Conservation (phyloP, 2,113 vertebrate genomes). For the Dromas ardeola region DNA sequence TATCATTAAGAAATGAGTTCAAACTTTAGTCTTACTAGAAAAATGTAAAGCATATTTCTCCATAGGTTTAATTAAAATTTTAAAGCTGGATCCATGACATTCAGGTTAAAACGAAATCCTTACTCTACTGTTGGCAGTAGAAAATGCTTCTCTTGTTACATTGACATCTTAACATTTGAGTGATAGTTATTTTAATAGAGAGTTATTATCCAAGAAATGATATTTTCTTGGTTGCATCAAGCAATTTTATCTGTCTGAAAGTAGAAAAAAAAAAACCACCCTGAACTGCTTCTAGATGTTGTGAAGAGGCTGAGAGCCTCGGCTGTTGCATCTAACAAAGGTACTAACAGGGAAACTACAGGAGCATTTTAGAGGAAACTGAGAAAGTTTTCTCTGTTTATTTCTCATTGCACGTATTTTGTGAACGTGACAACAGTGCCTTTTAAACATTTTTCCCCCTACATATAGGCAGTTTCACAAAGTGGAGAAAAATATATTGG, state of each 20-base stretch:
- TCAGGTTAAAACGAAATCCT: background rate
- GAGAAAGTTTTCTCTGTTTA: background rate
- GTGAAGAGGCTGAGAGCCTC: background rate
- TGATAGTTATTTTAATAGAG: background rate
- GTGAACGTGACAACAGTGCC: background rate
- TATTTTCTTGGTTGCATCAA: background rate
- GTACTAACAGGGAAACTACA: background rate
- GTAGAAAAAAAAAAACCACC: accelerated
- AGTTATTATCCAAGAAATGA: background rate
- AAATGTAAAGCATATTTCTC: conserved; percentile 10
- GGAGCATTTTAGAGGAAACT: background rate
- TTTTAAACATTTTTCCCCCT: background rate
- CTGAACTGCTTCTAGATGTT: background rate
- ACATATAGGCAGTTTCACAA: accelerated
- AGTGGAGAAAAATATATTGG: background rate
- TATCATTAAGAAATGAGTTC: conserved; percentile 28
- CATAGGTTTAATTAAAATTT: conserved; percentile 28
- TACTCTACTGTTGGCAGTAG: background rate
- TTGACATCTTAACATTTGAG: background rate
- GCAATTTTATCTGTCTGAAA: background rate
- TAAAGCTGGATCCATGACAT: background rate
- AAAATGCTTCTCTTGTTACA: background rate
- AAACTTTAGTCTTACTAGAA: conserved; percentile 21
- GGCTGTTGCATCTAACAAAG: background rate
- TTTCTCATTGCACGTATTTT: background rate